Conservation (phyloP, 1,140 invertebrate genomes). For the Cepaea nemoralis region DNA sequence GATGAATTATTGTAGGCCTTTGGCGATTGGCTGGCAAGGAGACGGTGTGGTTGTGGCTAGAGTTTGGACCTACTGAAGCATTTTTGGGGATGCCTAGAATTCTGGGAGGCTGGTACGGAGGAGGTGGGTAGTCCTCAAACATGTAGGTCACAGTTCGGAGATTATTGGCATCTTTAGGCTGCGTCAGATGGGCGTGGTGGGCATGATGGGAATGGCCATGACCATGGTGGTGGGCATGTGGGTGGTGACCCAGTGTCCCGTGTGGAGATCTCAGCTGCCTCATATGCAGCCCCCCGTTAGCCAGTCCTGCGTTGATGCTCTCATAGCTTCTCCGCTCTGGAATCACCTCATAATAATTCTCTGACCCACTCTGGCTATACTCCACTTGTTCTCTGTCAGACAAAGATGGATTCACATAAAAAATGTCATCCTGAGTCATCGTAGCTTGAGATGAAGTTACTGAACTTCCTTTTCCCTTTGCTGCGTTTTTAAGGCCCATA, state of each 20-base stretch:
- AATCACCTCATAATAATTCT: conserved; percentile 69
- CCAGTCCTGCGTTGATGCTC: conserved; percentile 64
- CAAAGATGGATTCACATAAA: conserved; percentile 68
- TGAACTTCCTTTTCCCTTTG: conserved; percentile 59
- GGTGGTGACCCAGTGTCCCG: conserved; percentile 35
- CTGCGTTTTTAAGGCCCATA: conserved; percentile 50
- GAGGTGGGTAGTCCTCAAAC: conserved; percentile 66
- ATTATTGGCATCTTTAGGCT: neutral
- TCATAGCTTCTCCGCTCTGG: conserved; percentile 68
- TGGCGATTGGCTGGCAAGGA: conserved; percentile 30
- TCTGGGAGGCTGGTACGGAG: conserved; percentile 63
- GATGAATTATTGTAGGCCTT: conserved; percentile 25
- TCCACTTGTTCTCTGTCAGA: conserved; percentile 62
- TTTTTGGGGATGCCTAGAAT: conserved; percentile 24
- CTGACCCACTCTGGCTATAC: conserved; percentile 65
- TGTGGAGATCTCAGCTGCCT: conserved; percentile 31
- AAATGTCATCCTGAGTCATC: conserved; percentile 69
- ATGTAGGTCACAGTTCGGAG: conserved; percentile 47
- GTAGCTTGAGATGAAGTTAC: conserved; percentile 69
- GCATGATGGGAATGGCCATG: conserved; percentile 27
- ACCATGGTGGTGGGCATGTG: conserved; percentile 39
- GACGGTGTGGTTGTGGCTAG: conserved; percentile 39
- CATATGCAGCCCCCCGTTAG: conserved; percentile 35
- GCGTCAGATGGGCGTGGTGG: conserved; percentile 24
- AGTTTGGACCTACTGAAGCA: conserved; percentile 17